Percentiles rank a stretch among this genome's conserved stretches.
Evolutionary conservation across 1,140 invertebrate species (phyloP).

Genomic region (Sminthurides bifidus): DNA sequence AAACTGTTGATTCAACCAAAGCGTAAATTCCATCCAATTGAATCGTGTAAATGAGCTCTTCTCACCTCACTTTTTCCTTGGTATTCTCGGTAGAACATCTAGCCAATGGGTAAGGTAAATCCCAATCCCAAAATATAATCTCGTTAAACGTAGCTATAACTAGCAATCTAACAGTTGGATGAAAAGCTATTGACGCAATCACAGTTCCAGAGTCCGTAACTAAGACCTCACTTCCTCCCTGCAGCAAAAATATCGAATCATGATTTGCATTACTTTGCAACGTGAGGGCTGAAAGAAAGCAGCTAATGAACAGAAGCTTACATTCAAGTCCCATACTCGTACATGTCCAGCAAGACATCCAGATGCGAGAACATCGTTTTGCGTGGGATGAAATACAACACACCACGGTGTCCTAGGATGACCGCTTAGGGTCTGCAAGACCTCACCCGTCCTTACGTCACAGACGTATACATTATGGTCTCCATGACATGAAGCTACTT

Average conservation of each 20-base stretch:
- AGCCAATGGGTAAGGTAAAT: conserved; percentile 55
- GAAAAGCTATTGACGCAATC: conserved; percentile 75
- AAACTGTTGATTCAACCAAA: not conserved
- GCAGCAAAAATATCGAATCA: conserved; percentile 32
- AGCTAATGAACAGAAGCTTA: conserved; percentile 40
- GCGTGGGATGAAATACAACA: conserved; percentile 75
- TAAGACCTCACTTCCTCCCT: conserved; percentile 78
- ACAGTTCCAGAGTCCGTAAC: conserved; percentile 54
- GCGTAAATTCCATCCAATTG: not conserved
- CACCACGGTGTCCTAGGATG: conserved; percentile 87
- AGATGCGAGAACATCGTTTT: conserved; percentile 68
- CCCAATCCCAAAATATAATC: conserved; percentile 85
- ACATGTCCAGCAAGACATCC: conserved; percentile 83
- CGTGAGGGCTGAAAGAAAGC: not conserved
- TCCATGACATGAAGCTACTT: conserved; percentile 78
- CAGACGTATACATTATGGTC: conserved; percentile 85
- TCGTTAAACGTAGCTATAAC: conserved; percentile 76
- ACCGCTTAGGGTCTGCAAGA: conserved; percentile 62
- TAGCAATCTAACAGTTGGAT: conserved; percentile 65
- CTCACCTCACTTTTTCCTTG: conserved; percentile 63
- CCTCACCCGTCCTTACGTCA: conserved; percentile 64
- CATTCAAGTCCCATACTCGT: conserved; percentile 77
- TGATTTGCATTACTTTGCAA: not conserved
- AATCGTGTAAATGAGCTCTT: conserved; percentile 14
- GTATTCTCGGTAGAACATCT: conserved; percentile 53